phyloP scores from a whole-genome alignment of 2,888 invertebrate species.

The Torymus aiolomorphi region DNA sequence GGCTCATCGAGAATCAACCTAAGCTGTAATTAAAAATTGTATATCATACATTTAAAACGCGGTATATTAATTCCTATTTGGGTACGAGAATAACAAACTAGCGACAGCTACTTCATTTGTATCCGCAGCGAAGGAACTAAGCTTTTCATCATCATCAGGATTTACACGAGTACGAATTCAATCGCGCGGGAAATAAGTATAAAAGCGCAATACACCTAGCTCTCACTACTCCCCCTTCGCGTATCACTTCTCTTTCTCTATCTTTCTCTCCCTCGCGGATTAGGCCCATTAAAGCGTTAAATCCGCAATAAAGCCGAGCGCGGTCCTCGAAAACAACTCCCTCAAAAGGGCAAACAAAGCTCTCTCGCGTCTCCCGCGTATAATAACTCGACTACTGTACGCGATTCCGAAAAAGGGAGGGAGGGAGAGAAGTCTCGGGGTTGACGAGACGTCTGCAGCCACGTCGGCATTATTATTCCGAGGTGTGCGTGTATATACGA shows the following conservation, averaged over 20 bases:
- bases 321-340: background rate
- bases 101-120: too few relatives aligned
- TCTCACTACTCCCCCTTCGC: too few relatives aligned
- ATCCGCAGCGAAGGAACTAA: too few relatives aligned
- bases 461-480: conserved; percentile 21
- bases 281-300: conserved; percentile 52
- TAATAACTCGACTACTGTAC: background rate
- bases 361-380: background rate
- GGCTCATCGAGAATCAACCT: too few relatives aligned
- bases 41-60: too few relatives aligned
- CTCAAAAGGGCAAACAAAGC: background rate
- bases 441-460: background rate
- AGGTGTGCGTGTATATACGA: background rate
- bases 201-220: background rate
- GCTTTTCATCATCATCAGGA: background rate
- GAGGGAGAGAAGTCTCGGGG: too few relatives aligned
- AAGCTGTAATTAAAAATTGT: too few relatives aligned
- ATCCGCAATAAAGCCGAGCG: conserved; percentile 41
- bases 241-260: too few relatives aligned
- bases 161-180: conserved; percentile 20
- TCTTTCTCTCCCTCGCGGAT: conserved; percentile 22
- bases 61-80: too few relatives aligned
- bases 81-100: too few relatives aligned
- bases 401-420: too few relatives aligned
- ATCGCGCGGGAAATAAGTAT: conserved; percentile 41